phyloP scores from a whole-genome alignment of 2,797 vertebrate species.

The Sebastes oblongus region DNA sequence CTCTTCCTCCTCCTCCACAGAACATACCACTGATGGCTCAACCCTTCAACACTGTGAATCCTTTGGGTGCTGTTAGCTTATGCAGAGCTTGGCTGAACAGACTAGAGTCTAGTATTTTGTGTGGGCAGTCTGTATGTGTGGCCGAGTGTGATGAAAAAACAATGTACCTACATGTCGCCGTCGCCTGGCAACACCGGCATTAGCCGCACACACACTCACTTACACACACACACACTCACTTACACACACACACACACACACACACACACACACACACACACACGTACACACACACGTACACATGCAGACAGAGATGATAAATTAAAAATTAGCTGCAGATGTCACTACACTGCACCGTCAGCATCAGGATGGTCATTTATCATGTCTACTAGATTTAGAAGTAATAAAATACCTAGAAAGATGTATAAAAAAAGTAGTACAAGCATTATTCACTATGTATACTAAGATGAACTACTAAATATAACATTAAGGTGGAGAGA shows the following conservation, averaged over 20 bases:
- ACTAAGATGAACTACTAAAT: too few relatives aligned
- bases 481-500: too few relatives aligned
- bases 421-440: background rate
- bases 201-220: background rate
- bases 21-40: slow-evolving; percentile 39
- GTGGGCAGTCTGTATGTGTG: slow-evolving; percentile 64
- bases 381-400: background rate
- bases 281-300: background rate
- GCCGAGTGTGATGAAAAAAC: slow-evolving; percentile 62
- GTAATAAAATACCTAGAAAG: background rate
- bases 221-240: background rate
- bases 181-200: slow-evolving; percentile 77
- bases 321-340: slow-evolving; percentile 4
- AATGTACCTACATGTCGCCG: slow-evolving; percentile 68
- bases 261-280: background rate
- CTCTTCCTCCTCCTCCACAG: background rate
- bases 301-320: background rate
- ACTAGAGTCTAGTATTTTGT: slow-evolving; percentile 45
- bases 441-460: too few relatives aligned
- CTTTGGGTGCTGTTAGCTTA: slow-evolving; percentile 60
- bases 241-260: background rate
- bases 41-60: slow-evolving; percentile 59
- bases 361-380: background rate
- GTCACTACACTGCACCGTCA: background rate
- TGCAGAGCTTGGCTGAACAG: slow-evolving; percentile 45